Evolutionary conservation across 2,888 invertebrate genomes (phyloP), one percentile per base, ranked within the genome.

Genomic region (Synergus umbraculus): DNA sequence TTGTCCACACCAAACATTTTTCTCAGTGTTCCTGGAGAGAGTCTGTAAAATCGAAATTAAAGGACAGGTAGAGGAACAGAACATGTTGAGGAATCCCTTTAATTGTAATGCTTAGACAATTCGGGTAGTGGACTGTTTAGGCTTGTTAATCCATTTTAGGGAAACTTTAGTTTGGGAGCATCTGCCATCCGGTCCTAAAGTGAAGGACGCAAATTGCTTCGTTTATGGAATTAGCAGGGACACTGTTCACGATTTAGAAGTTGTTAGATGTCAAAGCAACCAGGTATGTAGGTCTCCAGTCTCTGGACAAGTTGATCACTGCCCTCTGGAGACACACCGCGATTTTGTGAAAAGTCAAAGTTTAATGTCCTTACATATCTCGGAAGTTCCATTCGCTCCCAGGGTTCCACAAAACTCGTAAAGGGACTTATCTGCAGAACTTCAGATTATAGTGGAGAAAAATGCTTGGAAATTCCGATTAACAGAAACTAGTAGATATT

Each of bases 351-450:
- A 73, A 54, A 66, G 29, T 37, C 54, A 54, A 73, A 73, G 73
- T 73, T 58, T 73, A 73, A 73, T 73, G 49, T 73, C 54, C 69
- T 54, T 54, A 10, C n/a, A 73, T 10, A n/a, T 54, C 37, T 73
- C 73, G 7, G 5, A 69, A 63, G 63, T 63, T 63, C 13, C 63
- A 63, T 63, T 29, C 5, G 22, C 63, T 63, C 63, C 22, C 63
- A 13, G 2, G 29, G 63, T 63, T 63, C 13, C 29, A 63, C 12
- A 63, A 58, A 58, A 54, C 29, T 73, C 54, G 54, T 41, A 73
- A 54, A 66, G 43, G 43, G 66, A 66, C 10, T 41, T n/a, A 15
- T 37, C 37, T 66, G 66, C 18, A 4, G 1, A n/a, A 8, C 15
- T 66, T 44, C 43, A n/a, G 15, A 44, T 37, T 37, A 18, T 54